Conservation (phyloP, 2,113 vertebrate genomes). For the Tapirus terrestris region DNA sequence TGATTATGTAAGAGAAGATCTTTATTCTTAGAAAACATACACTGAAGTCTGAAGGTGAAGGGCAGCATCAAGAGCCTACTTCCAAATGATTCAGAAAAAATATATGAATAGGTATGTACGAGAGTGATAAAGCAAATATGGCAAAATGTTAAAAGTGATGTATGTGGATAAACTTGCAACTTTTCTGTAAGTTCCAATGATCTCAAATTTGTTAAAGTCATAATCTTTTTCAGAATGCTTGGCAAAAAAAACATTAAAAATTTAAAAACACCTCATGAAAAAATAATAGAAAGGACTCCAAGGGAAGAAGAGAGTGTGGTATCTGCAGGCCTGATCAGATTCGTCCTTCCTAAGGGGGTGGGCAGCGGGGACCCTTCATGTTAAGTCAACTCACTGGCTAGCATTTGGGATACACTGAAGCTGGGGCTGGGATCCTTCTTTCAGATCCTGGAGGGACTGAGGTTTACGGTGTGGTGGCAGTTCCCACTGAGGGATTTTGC, state of each 20-base stretch:
- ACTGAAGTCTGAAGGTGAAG: background rate
- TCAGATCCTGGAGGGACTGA: fast-evolving
- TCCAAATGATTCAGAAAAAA: background rate
- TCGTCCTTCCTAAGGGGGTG: fast-evolving
- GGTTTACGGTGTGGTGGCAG: fast-evolving
- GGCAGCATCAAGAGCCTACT: background rate
- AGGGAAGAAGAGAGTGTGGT: background rate
- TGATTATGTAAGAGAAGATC: background rate
- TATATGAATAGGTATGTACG: fast-evolving
- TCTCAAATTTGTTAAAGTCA: background rate
- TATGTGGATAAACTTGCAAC: background rate
- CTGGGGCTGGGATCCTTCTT: too few species aligned
- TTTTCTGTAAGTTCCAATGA: background rate
- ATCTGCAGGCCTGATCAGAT: background rate
- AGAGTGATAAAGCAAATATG: background rate
- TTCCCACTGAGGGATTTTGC: background rate
- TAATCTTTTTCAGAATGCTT: background rate
- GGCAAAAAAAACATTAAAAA: background rate
- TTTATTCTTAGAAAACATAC: background rate
- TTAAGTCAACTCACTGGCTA: background rate
- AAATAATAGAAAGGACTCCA: background rate
- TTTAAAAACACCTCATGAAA: background rate
- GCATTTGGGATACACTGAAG: background rate
- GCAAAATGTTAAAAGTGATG: background rate
- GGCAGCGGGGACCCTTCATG: background rate